phyloP scores from a whole-genome alignment of 2,113 vertebrate genomes.

The Todiramphus saurophagus region DNA sequence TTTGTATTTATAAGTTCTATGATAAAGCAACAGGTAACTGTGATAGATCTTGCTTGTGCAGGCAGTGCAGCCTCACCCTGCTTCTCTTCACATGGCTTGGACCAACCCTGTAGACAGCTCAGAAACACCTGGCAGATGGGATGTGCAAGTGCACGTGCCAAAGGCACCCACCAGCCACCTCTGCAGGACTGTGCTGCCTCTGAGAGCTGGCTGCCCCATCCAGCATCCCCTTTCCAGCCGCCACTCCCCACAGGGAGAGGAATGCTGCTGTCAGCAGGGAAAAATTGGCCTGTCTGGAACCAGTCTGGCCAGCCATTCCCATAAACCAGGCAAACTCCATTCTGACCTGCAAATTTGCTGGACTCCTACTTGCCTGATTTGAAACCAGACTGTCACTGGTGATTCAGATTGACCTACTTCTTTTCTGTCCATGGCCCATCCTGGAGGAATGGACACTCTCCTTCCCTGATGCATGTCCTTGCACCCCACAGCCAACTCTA shows the following conservation, averaged over 20 bases:
- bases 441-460: rapidly evolving
- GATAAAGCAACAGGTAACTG: not conserved
- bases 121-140: not conserved
- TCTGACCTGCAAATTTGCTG: not conserved
- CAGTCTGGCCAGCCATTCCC: not conserved
- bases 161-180: rapidly evolving
- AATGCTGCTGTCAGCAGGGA: not conserved
- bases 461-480: not conserved
- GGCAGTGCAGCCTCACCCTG: not conserved
- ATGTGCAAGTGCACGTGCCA: rapidly evolving
- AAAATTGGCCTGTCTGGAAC: not conserved
- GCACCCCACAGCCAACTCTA: rapidly evolving
- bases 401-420: not conserved
- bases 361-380: not conserved
- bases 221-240: not conserved
- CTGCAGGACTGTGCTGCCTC: rapidly evolving
- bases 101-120: not conserved
- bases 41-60: not conserved
- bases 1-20: not conserved
- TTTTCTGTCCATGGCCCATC: rapidly evolving
- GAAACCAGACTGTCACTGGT: not conserved
- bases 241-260: rapidly evolving
- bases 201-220: not conserved
- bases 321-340: not conserved
- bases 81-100: not conserved